Conservation (phyloP, 2,888 invertebrate genomes). For the Aspidiotus destructor region DNA sequence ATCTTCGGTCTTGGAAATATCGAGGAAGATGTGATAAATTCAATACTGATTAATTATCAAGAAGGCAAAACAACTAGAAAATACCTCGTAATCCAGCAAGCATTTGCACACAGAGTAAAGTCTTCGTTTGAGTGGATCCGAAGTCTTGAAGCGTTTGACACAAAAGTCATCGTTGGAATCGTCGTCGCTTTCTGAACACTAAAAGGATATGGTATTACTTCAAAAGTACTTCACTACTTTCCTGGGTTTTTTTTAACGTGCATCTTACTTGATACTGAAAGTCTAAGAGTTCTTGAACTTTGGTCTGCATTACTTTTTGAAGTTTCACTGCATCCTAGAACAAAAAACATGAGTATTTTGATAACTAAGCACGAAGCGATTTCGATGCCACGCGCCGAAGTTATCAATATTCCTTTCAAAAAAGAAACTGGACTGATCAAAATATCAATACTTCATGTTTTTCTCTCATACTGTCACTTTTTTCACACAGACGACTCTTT, state of each 20-base stretch:
- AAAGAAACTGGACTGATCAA: no score
- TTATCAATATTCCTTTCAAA: no score
- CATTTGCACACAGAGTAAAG: conserved; percentile 70
- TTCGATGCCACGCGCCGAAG: no score
- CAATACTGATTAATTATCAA: neutral
- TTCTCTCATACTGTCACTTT: no score
- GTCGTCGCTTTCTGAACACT: conserved; percentile 48
- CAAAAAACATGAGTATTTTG: conserved; percentile 34
- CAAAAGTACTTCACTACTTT: no score
- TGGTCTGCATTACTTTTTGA: conserved; percentile 71
- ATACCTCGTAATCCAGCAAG: conserved; percentile 56
- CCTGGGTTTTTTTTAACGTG: no score
- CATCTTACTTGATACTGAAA: conserved; percentile 47
- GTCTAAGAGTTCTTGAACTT: conserved; percentile 62
- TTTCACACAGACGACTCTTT: no score
- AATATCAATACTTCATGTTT: no score
- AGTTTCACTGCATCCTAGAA: conserved; percentile 67
- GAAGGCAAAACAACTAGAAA: neutral
- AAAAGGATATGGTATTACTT: conserved; percentile 24
- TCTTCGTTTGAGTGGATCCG: conserved; percentile 60
- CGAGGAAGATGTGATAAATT: neutral
- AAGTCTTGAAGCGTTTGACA: conserved; percentile 35
- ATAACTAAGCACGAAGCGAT: no score
- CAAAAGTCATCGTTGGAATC: conserved; percentile 42
- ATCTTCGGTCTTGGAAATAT: conserved; percentile 49